These are phyloP conservation scores for Lasioglossum lativentre DNA, from an alignment of 2,888 invertebrate species.

Conservation along the genomic window DNA sequence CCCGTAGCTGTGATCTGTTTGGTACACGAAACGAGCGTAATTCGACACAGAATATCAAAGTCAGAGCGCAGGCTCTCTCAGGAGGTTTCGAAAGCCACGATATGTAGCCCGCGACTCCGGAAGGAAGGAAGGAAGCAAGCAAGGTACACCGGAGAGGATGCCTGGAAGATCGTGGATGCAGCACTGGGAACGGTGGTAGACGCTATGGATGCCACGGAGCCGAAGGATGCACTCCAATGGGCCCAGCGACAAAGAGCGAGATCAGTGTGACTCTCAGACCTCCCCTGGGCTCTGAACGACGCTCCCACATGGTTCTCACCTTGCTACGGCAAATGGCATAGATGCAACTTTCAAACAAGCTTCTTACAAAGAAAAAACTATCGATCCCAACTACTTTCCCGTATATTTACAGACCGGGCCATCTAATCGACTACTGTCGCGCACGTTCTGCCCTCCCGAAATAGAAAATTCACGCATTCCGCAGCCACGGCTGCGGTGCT, in stretches of 20 bases:
- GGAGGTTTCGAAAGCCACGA: slow-evolving; percentile 76
- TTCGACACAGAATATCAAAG: slow-evolving; percentile 78
- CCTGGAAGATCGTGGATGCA: slow-evolving; percentile 54
- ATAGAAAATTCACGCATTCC: background rate
- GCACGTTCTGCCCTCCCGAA: background rate
- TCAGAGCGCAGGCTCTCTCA: slow-evolving; percentile 70
- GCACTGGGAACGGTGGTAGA: slow-evolving; percentile 51
- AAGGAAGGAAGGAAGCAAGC: slow-evolving; percentile 27
- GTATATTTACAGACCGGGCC: background rate
- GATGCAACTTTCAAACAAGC: slow-evolving; percentile 59
- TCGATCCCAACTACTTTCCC: background rate
- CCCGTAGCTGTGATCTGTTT: slow-evolving; percentile 55
- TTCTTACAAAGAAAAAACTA: slow-evolving; percentile 50
- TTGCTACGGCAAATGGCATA: slow-evolving; percentile 55
- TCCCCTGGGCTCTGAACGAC: slow-evolving; percentile 75
- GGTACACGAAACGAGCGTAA: slow-evolving; percentile 74
- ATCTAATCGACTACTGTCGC: background rate
- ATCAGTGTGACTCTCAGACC: slow-evolving; percentile 80
- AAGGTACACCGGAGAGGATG: slow-evolving; percentile 43
- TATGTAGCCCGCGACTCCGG: slow-evolving; percentile 74
- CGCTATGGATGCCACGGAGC: slow-evolving; percentile 51
- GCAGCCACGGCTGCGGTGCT: background rate
- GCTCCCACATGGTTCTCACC: slow-evolving; percentile 76
- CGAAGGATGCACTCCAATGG: slow-evolving; percentile 78
- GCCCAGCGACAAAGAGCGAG: slow-evolving; percentile 81